Evolutionary conservation across 2,888 invertebrate species (phyloP), one percentile per base, ranked within the genome.

Genomic region (Neelides folsomi): DNA sequence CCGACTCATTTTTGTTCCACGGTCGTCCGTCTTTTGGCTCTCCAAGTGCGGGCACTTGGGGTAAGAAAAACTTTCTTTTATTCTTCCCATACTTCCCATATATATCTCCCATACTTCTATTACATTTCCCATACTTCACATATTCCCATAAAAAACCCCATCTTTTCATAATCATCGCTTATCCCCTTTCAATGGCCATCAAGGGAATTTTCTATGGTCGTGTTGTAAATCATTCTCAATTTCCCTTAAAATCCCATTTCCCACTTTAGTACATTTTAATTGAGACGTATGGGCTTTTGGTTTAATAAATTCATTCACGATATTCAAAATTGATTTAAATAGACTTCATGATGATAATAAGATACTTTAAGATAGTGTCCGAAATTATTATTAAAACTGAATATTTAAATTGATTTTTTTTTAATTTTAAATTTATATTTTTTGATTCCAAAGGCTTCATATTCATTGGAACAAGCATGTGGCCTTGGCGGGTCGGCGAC

Each of bases 1-100:
- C 95, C 95, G 35, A 83, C 86, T 47, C 84, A 87, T 67, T 98
- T 98, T 73, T 93, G 92, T 68, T 89, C 93, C 34, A 90, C 90
- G 43, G 94, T 94, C n/a, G 86, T 98, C 41, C 78, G 94, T 57
- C 76, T 98, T 42, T 85, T 95, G 52, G 92, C 94, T 1, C 77
- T 95, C 60, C 93, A 98, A 73, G 87, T 97, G 68, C 82, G 94
- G 60, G 92, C 93, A 51, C 79, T 92, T 16, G 92, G 92, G 67
- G 87, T 86, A 73, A 75, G 75, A 71, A 13, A n/a, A 47, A 15
- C 27, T 19, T 41, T 9, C 35, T 18, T 15, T 3, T n/a, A n/a
- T n/a, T n/a, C n/a, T n/a, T n/a, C n/a, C n/a, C n/a, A n/a, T n/a
- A n/a, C 20, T 41, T 9, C 35, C 27, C 15, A 43, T 15, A 7